Conservation (phyloP, 2,888 invertebrate genomes). For the Caenorhabditis panamensis region DNA sequence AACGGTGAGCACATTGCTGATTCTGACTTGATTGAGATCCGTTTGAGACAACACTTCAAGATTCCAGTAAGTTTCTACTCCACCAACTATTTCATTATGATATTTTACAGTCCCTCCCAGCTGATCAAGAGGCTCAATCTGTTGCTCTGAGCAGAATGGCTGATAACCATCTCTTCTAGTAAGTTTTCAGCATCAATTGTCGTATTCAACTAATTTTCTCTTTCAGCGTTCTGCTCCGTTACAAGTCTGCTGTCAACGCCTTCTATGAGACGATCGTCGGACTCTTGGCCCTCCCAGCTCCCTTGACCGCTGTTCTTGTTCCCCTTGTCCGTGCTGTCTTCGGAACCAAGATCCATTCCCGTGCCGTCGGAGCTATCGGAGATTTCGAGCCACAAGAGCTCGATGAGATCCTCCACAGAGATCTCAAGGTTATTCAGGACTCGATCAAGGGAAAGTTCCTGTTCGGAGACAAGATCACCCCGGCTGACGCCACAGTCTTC, state of each 20-base stretch:
- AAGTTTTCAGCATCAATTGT: background rate
- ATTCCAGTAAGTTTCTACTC: slow-evolving; percentile 33
- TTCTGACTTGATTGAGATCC: slow-evolving; percentile 53
- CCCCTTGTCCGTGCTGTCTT: slow-evolving; percentile 46
- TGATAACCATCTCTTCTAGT: slow-evolving; percentile 61
- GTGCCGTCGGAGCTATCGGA: slow-evolving; percentile 35
- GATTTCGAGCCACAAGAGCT: slow-evolving; percentile 48
- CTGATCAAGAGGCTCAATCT: slow-evolving; percentile 52
- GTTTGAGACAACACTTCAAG: slow-evolving; percentile 58
- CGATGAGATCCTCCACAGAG: slow-evolving; percentile 39
- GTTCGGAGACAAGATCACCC: slow-evolving; percentile 94
- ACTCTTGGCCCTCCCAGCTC: slow-evolving; percentile 28
- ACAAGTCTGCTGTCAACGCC: slow-evolving; percentile 26
- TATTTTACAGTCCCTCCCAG: slow-evolving; percentile 20
- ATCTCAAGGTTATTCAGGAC: slow-evolving; percentile 39
- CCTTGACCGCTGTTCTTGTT: slow-evolving; percentile 18
- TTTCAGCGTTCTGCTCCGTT: slow-evolving; percentile 51
- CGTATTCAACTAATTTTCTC: no score
- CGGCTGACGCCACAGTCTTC: slow-evolving; percentile 83
- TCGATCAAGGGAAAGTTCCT: slow-evolving; percentile 87
- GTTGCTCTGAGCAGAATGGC: slow-evolving; percentile 54
- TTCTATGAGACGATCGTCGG: slow-evolving; percentile 40
- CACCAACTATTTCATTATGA: no score
- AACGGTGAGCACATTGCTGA: slow-evolving; percentile 64
- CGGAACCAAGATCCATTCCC: slow-evolving; percentile 25